Conservation (phyloP, 2,113 vertebrate species). For the Hydrolagus affinis region DNA sequence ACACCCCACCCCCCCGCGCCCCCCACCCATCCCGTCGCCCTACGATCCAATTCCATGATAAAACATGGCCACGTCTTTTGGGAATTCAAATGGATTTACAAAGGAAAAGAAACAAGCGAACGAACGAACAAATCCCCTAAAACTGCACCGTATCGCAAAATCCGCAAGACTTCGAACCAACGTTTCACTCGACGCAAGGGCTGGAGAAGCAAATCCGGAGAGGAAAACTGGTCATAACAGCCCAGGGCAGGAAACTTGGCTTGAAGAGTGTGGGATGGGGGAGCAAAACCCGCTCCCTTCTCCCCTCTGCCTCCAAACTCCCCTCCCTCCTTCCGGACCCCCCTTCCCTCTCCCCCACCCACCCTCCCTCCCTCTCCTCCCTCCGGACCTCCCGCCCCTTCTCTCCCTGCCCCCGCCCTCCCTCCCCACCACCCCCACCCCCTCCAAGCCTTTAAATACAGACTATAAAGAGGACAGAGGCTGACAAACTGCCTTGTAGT, state of each 20-base stretch:
- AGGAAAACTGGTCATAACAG: neutral
- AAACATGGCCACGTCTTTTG: neutral
- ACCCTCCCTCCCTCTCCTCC: no score
- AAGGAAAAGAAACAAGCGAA: neutral
- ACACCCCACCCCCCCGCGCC: no score
- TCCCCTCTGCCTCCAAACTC: no score
- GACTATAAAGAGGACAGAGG: constrained; percentile 37
- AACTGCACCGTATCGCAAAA: neutral
- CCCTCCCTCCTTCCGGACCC: no score
- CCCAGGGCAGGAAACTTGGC: constrained; percentile 18
- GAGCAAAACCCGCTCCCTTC: no score
- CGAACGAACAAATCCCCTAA: no score
- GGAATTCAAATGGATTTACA: neutral
- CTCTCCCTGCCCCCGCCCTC: no score
- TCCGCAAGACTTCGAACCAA: neutral
- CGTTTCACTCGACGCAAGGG: constrained; percentile 6
- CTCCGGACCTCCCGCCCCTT: no score
- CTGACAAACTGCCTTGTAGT: constrained; percentile 28
- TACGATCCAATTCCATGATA: constrained; percentile 34
- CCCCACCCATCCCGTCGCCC: neutral
- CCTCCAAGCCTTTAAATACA: constrained; percentile 7
- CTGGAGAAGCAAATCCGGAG: constrained; percentile 8
- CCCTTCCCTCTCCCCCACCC: no score
- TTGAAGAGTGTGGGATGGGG: neutral
- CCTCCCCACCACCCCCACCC: no score